phyloP scores from a whole-genome alignment of 2,888 invertebrate genomes.

The Sturmia bella region DNA sequence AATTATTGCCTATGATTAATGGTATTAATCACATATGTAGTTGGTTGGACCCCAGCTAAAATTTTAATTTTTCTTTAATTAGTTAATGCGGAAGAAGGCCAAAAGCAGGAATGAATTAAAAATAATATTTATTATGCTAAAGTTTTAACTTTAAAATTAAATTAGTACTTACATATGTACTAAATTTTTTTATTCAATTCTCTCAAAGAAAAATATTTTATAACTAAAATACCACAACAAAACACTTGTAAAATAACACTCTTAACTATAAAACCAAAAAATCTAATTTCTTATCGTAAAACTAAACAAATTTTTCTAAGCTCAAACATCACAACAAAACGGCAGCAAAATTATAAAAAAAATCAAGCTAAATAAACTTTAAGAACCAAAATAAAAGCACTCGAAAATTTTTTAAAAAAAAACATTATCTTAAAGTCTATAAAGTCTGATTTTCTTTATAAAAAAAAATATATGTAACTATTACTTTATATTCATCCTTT shows the following conservation, averaged over 20 bases:
- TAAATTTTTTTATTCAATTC: slow-evolving; percentile 1
- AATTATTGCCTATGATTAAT: too few species aligned
- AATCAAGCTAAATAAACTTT: slow-evolving; percentile 42
- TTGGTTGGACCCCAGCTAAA: too few species aligned
- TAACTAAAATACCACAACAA: slow-evolving; percentile 11
- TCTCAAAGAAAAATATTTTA: slow-evolving; percentile 12
- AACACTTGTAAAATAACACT: slow-evolving; percentile 62
- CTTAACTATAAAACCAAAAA: slow-evolving; percentile 25
- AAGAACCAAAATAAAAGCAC: not conserved
- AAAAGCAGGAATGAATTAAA: too few species aligned
- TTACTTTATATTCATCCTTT: slow-evolving; percentile 64
- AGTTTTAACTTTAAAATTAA: too few species aligned
- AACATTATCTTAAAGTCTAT: slow-evolving; percentile 35
- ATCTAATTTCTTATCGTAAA: slow-evolving; percentile 55
- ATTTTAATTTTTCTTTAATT: too few species aligned
- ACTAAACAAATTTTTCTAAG: slow-evolving; percentile 59
- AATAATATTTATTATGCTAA: too few species aligned
- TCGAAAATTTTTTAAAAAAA: not conserved
- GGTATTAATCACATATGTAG: too few species aligned
- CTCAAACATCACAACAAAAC: slow-evolving; percentile 56
- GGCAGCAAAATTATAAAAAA: slow-evolving; percentile 53
- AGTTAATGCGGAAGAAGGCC: too few species aligned
- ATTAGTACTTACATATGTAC: not conserved
- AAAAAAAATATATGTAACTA: slow-evolving; percentile 40
- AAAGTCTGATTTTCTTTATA: slow-evolving; percentile 32